A percentile compares a stretch with the other conserved stretches of the same genome.
These are phyloP conservation scores for Pampusana beccarii DNA, from an alignment of 2,113 vertebrate genomes.

Conservation along the genomic window DNA sequence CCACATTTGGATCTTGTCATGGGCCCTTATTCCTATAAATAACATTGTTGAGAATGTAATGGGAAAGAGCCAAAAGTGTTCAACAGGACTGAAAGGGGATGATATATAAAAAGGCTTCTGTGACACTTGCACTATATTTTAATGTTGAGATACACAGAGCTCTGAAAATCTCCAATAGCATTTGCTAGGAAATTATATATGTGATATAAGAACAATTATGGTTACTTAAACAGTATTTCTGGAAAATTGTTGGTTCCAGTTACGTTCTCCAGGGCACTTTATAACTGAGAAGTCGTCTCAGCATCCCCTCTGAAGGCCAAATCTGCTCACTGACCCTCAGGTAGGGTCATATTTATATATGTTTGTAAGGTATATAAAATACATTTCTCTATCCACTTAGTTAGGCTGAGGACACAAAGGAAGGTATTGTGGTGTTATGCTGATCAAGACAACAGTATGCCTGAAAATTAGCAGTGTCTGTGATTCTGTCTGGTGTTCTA, in stretches of 20 bases:
- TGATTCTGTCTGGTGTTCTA: neutral
- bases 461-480: conserved; percentile 5
- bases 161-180: neutral
- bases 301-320: neutral
- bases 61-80: neutral
- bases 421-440: neutral
- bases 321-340: neutral
- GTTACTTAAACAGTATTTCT: conserved; percentile 11
- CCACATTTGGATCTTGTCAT: neutral
- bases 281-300: neutral
- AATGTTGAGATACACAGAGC: neutral
- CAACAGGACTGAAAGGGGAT: neutral
- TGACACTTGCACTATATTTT: neutral
- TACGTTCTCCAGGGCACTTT: neutral
- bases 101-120: neutral
- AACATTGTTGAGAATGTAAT: neutral
- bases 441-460: neutral
- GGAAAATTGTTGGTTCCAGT: conserved; percentile 22
- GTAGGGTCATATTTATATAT: neutral
- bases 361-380: neutral
- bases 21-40: neutral
- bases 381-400: neutral
- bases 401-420: neutral
- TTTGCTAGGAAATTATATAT: conserved; percentile 17
- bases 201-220: neutral